phyloP scores from a whole-genome alignment of 2,113 vertebrate genomes.

The Cariama cristata region DNA sequence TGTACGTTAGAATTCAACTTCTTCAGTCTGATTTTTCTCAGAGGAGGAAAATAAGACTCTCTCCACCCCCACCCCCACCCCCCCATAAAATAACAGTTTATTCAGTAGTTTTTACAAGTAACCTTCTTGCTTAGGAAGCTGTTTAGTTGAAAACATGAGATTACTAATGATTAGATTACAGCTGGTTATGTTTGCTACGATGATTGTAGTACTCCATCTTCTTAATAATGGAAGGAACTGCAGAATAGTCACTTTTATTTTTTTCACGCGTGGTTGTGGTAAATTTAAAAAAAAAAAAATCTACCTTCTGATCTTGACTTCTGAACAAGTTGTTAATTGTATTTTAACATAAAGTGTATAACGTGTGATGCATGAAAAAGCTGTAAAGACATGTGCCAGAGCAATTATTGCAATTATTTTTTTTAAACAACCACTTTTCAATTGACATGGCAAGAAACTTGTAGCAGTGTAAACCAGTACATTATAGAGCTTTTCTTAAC shows the following conservation, averaged over 20 bases:
- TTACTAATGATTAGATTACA: neutral
- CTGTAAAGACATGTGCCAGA: neutral
- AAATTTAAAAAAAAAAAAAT: neutral
- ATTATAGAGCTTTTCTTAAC: conserved; percentile 74
- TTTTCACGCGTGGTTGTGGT: neutral
- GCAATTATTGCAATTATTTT: neutral
- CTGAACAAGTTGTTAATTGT: neutral
- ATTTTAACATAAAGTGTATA: neutral
- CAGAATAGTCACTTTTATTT: neutral
- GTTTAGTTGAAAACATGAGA: neutral
- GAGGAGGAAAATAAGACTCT: neutral
- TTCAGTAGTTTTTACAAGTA: neutral
- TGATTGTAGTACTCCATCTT: neutral
- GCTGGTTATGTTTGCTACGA: neutral
- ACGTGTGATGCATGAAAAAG: neutral
- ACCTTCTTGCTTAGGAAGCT: neutral
- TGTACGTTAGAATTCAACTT: neutral
- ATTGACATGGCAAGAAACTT: conserved; percentile 1
- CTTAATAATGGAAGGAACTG: neutral
- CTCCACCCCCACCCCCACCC: too few relatives aligned
- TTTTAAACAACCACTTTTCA: neutral
- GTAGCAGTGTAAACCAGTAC: conserved; percentile 21
- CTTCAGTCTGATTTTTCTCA: neutral
- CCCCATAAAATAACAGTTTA: neutral
- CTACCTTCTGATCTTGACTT: neutral